Evolutionary conservation across 1,140 invertebrate species (phyloP), one percentile per base, ranked within the genome.

Genomic region (Theocolax elegans): DNA sequence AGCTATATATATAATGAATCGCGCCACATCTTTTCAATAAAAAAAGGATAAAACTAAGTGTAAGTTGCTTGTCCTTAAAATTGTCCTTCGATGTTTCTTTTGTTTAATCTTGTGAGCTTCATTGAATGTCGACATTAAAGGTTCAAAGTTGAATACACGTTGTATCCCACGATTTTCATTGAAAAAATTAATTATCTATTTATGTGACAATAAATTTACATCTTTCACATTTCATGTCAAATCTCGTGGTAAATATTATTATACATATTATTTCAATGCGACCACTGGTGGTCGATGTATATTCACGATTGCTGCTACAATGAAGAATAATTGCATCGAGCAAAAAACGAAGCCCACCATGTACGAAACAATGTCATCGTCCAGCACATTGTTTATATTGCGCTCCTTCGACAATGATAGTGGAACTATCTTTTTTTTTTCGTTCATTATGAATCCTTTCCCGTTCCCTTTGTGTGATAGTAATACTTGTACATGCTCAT

Each of bases 151-250:
- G 7, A 53, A 29, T 21, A 38, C 49, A 70, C 51, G 19, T 60
- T 56, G 49, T 56, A 49, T 53, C 21, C 13, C 3, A 63, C 3
- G 15, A 46, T 8, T 44, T 46, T 70, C 27, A 46, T 38, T 56
- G 0, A 9, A 56, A 63, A 63, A 64, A 66, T 46, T 25, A 65
- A 42, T 65, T 19, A 51, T 66, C 69, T 60, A 71, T 65, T 35
- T 58, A 71, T 51, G 54, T 31, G 46, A 66, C 29, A 58, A 58
- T 70, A 70, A 70, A 70, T 70, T 70, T 64, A 56, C 51, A 70
- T 64, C 44, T 58, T 70, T 46, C 67, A 54, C 67, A 56, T 25
- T 27, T 62, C 44, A n/a, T n/a, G 15, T 40, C 23, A 40, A 58
- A 58, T 58, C 51, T 64, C 7, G 15, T 48, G 21, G 40, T 65